These are phyloP conservation scores for Sus cebifrons DNA, from an alignment of 2,797 vertebrate species.

Conservation along the genomic window DNA sequence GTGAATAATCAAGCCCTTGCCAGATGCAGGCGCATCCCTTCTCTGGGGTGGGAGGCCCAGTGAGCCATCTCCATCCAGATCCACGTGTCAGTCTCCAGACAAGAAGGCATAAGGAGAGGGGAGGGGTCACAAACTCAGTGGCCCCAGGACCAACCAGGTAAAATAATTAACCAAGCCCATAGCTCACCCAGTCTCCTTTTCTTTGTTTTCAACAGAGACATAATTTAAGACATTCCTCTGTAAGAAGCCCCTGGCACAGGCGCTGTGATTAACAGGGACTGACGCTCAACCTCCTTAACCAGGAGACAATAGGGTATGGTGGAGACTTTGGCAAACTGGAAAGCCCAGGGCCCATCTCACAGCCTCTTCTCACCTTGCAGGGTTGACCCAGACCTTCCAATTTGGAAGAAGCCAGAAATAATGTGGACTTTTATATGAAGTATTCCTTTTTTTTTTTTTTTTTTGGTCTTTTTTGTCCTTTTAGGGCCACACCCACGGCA, in stretches of 20 bases:
- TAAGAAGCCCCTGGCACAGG: background rate
- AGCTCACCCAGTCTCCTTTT: background rate
- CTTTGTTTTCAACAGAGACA: background rate
- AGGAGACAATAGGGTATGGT: background rate
- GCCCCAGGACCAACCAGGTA: background rate
- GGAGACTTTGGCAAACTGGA: background rate
- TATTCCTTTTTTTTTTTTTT: no score
- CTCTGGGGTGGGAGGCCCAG: background rate
- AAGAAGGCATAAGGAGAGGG: background rate
- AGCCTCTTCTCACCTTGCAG: background rate
- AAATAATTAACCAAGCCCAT: background rate
- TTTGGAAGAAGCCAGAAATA: background rate
- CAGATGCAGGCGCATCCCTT: background rate
- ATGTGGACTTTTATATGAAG: background rate
- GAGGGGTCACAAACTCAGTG: background rate
- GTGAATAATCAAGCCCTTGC: slow-evolving; percentile 63
- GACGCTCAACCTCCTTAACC: background rate
- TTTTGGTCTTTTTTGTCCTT: no score
- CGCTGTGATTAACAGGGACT: background rate
- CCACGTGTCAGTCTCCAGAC: background rate
- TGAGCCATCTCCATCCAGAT: background rate
- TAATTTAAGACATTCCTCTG: background rate
- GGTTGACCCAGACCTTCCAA: background rate
- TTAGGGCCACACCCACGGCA: no score
- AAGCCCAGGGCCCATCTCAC: background rate